Evolutionary conservation across 2,888 invertebrate species (phyloP).

Genomic region (Tortricodes alternella): DNA sequence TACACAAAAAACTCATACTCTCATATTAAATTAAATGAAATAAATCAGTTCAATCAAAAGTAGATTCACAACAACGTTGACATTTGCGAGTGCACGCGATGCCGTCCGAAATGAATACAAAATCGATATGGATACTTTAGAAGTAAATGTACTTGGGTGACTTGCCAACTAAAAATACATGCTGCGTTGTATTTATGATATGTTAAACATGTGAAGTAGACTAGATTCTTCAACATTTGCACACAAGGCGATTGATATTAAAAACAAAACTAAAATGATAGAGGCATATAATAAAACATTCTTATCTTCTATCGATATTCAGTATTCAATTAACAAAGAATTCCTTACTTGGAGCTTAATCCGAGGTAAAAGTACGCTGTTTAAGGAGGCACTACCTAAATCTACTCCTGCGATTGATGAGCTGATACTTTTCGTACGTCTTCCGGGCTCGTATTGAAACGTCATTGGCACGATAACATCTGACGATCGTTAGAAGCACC

Average conservation of each 20-base stretch:
- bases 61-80: not conserved
- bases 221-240: too few species aligned
- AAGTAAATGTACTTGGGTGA: not conserved
- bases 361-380: not conserved
- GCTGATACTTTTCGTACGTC: conserved; percentile 54
- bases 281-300: too few species aligned
- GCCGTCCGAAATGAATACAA: not conserved
- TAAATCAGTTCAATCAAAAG: not conserved
- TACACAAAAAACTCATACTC: too few species aligned
- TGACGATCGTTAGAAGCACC: conserved; percentile 67
- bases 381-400: not conserved
- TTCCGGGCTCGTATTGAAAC: conserved; percentile 71
- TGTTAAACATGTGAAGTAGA: too few species aligned
- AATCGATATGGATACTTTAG: conserved; percentile 5
- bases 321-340: conserved; percentile 7
- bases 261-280: too few species aligned
- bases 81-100: conserved; percentile 6
- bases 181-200: not conserved
- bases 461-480: conserved; percentile 74
- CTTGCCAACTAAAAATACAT: not conserved
- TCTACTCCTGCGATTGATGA: conserved; percentile 47
- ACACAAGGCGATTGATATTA: too few species aligned
- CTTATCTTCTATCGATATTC: too few species aligned
- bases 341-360: not conserved
- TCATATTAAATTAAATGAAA: not conserved